Evolutionary conservation across 1,140 invertebrate genomes (phyloP).

Genomic region (roundworm (Caenorhabditis elegans)): WBcel235 BX284602.5:8044501-8045000

Average conservation of each 20-base stretch:
- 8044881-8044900: neutral
- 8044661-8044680: neutral
- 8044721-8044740: conserved; percentile 7
- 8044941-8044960: neutral
- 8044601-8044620: neutral
- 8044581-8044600: neutral
- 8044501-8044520: neutral
- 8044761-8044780: neutral
- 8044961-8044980: neutral
- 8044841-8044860: neutral
- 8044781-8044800: neutral
- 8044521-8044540: neutral
- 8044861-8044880: neutral
- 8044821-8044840: neutral
- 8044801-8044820: neutral
- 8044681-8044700: neutral
- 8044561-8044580: neutral
- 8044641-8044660: neutral
- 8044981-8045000: neutral
- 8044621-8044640: neutral
- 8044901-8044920: neutral
- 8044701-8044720: neutral
- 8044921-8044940: neutral
- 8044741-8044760: neutral
- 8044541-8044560: neutral